These are phyloP conservation scores for Dendrocincla fuliginosa DNA, from an alignment of 2,797 vertebrate genomes.

Conservation along the genomic window DNA sequence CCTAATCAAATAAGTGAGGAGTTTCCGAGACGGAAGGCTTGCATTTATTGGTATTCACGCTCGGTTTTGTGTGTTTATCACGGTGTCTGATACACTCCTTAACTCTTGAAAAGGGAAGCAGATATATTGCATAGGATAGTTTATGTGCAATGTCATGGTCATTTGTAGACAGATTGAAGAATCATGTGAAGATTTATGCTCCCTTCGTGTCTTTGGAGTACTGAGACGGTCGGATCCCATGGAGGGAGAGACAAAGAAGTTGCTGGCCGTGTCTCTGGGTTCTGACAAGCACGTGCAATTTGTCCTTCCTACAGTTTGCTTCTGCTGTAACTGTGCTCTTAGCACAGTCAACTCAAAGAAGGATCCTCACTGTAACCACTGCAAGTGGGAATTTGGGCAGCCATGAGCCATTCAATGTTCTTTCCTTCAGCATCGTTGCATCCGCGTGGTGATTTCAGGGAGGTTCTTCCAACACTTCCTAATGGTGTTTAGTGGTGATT, in stretches of 20 bases:
- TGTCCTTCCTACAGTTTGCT: slow-evolving; percentile 39
- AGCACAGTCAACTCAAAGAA: background rate
- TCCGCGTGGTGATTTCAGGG: background rate
- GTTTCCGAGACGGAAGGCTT: slow-evolving; percentile 96
- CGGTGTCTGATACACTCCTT: slow-evolving; percentile 73
- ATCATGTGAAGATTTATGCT: slow-evolving; percentile 72
- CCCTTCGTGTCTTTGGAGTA: slow-evolving; percentile 56
- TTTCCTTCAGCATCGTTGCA: background rate
- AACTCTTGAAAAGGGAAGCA: slow-evolving; percentile 70
- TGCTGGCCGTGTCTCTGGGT: background rate
- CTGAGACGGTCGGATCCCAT: slow-evolving; percentile 4
- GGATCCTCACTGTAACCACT: slow-evolving; percentile 10
- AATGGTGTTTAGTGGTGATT: background rate
- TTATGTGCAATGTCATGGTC: slow-evolving; percentile 76
- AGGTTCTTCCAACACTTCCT: background rate
- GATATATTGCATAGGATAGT: slow-evolving; percentile 45
- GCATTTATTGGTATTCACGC: slow-evolving; percentile 93
- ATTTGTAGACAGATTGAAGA: slow-evolving; percentile 80
- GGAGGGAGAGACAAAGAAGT: slow-evolving; percentile 48
- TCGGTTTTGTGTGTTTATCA: slow-evolving; percentile 76
- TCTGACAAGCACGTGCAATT: background rate
- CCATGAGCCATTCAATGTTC: background rate
- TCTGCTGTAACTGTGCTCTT: slow-evolving; percentile 28
- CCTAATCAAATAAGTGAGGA: slow-evolving; percentile 99
- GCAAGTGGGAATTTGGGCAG: background rate